phyloP scores from a whole-genome alignment of 2,888 invertebrate species.

The Geotrupes spiniger region DNA sequence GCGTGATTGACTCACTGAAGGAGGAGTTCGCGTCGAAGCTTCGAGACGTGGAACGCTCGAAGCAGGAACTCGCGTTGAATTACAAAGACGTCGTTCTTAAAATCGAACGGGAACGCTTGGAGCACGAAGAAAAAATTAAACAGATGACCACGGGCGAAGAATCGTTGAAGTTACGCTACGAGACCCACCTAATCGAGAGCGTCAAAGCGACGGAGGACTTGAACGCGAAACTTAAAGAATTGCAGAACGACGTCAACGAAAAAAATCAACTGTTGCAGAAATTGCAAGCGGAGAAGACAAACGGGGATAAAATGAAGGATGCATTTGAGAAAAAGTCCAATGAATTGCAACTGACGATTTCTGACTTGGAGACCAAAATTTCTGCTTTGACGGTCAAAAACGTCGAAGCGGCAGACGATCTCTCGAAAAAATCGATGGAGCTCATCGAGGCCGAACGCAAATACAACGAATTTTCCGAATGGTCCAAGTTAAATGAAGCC shows the following conservation, averaged over 20 bases:
- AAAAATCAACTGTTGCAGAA: conserved; percentile 52
- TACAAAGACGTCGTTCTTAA: conserved; percentile 33
- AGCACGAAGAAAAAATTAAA: conserved; percentile 39
- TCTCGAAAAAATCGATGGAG: conserved; percentile 32
- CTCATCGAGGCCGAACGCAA: conserved; percentile 36
- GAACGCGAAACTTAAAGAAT: conserved; percentile 24
- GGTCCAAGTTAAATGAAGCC: conserved; percentile 32
- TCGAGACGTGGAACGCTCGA: conserved; percentile 31
- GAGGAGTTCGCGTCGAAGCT: conserved; percentile 34
- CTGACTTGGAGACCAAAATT: conserved; percentile 24
- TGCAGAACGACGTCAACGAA: conserved; percentile 49
- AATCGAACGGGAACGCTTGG: conserved; percentile 43
- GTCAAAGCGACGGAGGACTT: conserved; percentile 42
- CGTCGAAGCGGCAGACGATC: conserved; percentile 28
- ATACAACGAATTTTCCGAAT: conserved; percentile 49
- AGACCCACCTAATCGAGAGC: conserved; percentile 43
- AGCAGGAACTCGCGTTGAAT: conserved; percentile 32
- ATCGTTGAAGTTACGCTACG: conserved; percentile 45
- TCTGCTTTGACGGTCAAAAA: conserved; percentile 24
- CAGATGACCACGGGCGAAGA: conserved; percentile 44
- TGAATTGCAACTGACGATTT: conserved; percentile 37
- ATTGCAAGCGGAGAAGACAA: conserved; percentile 48
- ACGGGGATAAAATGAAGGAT: conserved; percentile 40
- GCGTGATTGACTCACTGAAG: conserved; percentile 28
- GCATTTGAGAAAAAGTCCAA: conserved; percentile 53